Percentiles rank a stretch among this genome's conserved stretches.
phyloP scores from a whole-genome alignment of 2,888 invertebrate genomes.

The Leucophora obtusa region DNA sequence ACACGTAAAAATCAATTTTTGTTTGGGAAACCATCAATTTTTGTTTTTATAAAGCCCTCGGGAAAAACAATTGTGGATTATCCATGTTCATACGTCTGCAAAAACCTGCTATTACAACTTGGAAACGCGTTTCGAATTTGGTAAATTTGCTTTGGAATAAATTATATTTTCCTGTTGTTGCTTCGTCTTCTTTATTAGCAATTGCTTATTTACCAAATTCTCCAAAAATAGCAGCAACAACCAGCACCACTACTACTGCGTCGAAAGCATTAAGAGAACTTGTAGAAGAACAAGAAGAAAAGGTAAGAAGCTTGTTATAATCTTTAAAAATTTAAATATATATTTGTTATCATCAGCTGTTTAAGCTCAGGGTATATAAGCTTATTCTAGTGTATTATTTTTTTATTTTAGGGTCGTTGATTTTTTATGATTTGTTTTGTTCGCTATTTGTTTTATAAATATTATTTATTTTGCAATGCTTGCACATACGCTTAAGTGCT shows the following conservation, averaged over 20 bases:
- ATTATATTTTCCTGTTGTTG: constrained; percentile 76
- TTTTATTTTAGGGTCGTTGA: constrained; percentile 26
- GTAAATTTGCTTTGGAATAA: constrained; percentile 83
- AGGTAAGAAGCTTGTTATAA: background rate
- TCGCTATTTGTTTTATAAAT: background rate
- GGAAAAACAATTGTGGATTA: constrained; percentile 53
- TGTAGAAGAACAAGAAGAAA: background rate
- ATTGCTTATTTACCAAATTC: constrained; percentile 57
- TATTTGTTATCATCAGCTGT: no score
- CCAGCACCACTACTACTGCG: constrained; percentile 13
- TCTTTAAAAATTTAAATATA: background rate
- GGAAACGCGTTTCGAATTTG: constrained; percentile 83
- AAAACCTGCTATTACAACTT: constrained; percentile 85
- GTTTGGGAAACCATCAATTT: background rate
- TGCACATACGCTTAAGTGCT: constrained; percentile 15
- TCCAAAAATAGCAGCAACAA: no score
- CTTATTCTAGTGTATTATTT: no score
- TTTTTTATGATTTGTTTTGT: constrained; percentile 39
- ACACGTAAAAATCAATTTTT: no score
- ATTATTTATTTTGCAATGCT: background rate
- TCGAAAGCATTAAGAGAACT: background rate
- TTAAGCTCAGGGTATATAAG: no score
- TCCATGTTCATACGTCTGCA: constrained; percentile 79
- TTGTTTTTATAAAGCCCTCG: no score
- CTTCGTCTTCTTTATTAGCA: constrained; percentile 61